Percentiles rank a stretch among this genome's conserved stretches.
Conservation (phyloP, 2,797 vertebrate genomes). For the Diplodus puntazzo region DNA sequence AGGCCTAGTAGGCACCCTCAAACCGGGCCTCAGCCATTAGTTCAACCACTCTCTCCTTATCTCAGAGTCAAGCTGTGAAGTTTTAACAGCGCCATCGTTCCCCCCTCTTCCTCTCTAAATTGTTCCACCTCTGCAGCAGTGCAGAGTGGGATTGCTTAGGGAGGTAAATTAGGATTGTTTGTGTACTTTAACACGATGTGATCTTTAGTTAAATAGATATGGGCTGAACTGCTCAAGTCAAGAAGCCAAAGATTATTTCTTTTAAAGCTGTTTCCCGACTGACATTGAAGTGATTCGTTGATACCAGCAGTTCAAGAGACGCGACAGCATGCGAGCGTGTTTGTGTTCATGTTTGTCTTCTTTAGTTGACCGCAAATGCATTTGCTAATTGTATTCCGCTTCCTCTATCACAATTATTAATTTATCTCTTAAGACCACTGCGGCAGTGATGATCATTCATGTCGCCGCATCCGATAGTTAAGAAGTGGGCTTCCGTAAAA, state of each 20-base stretch:
- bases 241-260: slow-evolving; percentile 17
- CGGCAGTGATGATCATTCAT: slow-evolving; percentile 84
- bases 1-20: slow-evolving; percentile 67
- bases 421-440: slow-evolving; percentile 84
- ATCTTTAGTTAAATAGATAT: slow-evolving; percentile 29
- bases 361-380: slow-evolving; percentile 70
- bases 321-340: slow-evolving; percentile 21
- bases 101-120: slow-evolving; percentile 53
- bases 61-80: slow-evolving; percentile 79
- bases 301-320: slow-evolving; percentile 24
- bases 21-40: slow-evolving; percentile 76
- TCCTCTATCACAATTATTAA: slow-evolving; percentile 84
- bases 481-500: slow-evolving; percentile 88
- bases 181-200: slow-evolving; percentile 27
- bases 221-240: neutral
- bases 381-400: slow-evolving; percentile 80
- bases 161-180: slow-evolving; percentile 57
- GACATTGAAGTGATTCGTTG: slow-evolving; percentile 15
- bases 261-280: slow-evolving; percentile 15
- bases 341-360: slow-evolving; percentile 59
- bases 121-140: slow-evolving; percentile 46
- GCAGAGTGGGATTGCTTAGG: slow-evolving; percentile 17
- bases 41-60: slow-evolving; percentile 77
- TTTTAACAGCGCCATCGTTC: slow-evolving; percentile 79
- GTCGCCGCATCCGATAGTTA: slow-evolving; percentile 85